Base-by-base conservation (phyloP, 2,113 vertebrate species). In the Picathartes gymnocephalus region DNA sequence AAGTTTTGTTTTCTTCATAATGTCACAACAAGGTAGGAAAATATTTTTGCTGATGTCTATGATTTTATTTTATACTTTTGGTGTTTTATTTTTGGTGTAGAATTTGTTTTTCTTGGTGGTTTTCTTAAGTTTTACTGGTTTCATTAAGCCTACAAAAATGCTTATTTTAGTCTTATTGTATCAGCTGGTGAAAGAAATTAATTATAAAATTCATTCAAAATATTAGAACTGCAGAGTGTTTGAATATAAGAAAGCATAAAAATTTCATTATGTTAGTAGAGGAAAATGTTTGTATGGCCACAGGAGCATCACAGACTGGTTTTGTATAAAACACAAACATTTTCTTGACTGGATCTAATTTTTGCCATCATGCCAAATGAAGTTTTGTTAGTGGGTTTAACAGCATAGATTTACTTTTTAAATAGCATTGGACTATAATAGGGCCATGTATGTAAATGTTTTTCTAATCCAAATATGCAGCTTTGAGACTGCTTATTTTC, bases 11-110 rank as follows among this genome's bases (percentile, higher is more conserved):
- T 97, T 95, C 92, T 90, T 95, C 80, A 27, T 92, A 97, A 97
- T 97, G 97, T 97, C 96, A 96, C 95, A 98, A 97, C 97, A 97
- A 93, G 57, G 82, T 93, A 97, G 92, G 92, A 96, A 97, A 97
- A 93, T 89, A 94, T 93, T 95, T 98, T 97, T 93, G 50, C 82
- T 92, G 78, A 80, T 50, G 57, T 57, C 48, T 92, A 11, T 81
- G 77, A 19, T 12, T 40, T 94, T 95, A 62, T 95, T 96, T 94
- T 95, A 90, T n/a, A 35, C 25, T 73, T 74, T 76, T 81, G 22
- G 17, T 89, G 44, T 6, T 89, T 96, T 94, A 74, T 64, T 96
- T 83, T 94, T 97, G 57, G 81, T 85, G 40, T 39, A 84, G 31
- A 47, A 30, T 28, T 79, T 74, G 6, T 45, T 73, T 88, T 73